Conservation (phyloP, 2,797 vertebrate species). For the Carapus acus region DNA sequence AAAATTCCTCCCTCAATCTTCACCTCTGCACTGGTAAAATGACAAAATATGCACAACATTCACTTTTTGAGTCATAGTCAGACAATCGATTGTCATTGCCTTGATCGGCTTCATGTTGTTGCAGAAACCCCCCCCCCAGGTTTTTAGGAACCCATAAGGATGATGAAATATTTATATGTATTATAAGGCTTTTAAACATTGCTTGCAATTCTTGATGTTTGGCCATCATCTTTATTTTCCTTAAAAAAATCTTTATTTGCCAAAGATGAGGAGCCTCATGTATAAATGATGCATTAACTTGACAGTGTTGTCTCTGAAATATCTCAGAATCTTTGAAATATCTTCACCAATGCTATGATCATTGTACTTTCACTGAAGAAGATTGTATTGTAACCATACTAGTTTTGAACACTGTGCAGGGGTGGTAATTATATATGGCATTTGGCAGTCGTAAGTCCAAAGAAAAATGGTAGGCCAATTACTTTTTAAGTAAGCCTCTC, state of each 20-base stretch:
- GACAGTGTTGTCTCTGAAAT: not conserved
- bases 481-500: too few species aligned
- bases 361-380: too few species aligned
- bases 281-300: conserved; percentile 26
- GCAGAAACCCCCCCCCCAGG: not conserved
- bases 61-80: conserved; percentile 20
- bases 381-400: too few species aligned
- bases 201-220: not conserved
- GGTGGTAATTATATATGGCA: too few species aligned
- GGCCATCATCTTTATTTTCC: conserved; percentile 10
- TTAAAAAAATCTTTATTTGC: conserved; percentile 25
- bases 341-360: too few species aligned
- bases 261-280: conserved; percentile 43
- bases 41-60: conserved; percentile 18
- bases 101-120: not conserved
- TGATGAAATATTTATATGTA: not conserved
- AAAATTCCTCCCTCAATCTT: conserved; percentile 8
- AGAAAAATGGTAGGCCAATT: too few species aligned
- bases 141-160: conserved; percentile 1
- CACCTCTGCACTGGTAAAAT: conserved; percentile 17
- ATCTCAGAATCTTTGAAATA: too few species aligned
- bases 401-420: too few species aligned
- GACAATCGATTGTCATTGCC: conserved; percentile 43
- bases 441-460: too few species aligned
- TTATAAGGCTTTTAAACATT: not conserved